phyloP scores from a whole-genome alignment of 2,113 vertebrate genomes.

The Phrynocephalus versicolor region DNA sequence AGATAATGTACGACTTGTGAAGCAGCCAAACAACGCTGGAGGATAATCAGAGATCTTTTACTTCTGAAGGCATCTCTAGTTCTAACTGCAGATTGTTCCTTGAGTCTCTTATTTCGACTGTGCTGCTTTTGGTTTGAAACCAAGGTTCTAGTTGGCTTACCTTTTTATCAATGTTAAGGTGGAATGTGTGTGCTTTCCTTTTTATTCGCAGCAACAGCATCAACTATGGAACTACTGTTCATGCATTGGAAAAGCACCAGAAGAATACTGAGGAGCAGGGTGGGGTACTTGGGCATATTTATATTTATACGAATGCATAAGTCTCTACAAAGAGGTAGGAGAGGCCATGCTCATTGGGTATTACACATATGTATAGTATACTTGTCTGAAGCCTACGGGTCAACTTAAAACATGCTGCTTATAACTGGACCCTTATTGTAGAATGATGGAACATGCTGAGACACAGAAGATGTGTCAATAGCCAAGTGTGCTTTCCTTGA shows the following conservation, averaged over 20 bases:
- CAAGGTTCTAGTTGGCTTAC: not conserved
- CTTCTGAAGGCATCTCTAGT: no score
- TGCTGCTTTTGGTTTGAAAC: not conserved
- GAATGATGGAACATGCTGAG: slow-evolving; percentile 38
- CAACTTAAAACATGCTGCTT: not conserved
- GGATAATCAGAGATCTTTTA: no score
- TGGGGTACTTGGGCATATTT: not conserved
- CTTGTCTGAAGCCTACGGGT: not conserved
- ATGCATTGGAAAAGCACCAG: not conserved
- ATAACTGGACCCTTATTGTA: not conserved
- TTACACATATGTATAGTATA: no score
- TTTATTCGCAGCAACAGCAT: not conserved
- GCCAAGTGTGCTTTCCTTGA: slow-evolving; percentile 41
- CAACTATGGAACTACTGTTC: not conserved
- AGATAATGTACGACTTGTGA: no score
- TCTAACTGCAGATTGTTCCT: no score
- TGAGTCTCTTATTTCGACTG: not conserved
- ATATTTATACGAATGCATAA: not conserved
- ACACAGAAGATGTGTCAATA: slow-evolving; percentile 39
- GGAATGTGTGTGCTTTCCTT: not conserved
- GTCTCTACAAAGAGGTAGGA: not conserved
- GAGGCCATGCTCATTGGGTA: not conserved
- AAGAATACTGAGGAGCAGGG: not conserved
- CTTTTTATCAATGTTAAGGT: not conserved
- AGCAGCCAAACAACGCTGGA: no score